Conservation (phyloP, 2,888 invertebrate genomes). For the Spatulosminthurus flaviceps region DNA sequence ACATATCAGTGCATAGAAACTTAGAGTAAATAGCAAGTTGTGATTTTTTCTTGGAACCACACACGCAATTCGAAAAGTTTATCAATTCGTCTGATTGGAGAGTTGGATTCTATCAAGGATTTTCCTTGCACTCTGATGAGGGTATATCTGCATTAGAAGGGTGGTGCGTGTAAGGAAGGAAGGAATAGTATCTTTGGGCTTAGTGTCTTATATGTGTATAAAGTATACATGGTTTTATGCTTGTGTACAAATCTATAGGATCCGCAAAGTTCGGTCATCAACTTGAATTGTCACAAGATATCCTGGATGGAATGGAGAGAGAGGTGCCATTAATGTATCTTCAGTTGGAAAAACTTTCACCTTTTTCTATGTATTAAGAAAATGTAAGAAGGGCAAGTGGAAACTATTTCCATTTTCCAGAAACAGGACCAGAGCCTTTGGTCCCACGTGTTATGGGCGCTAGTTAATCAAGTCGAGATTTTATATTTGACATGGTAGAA, state of each 20-base stretch:
- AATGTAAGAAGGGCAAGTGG: background rate
- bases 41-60: background rate
- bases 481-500: no score
- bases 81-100: background rate
- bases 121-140: background rate
- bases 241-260: background rate
- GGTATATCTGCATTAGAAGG: background rate
- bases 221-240: background rate
- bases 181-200: no score
- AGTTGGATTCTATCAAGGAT: background rate
- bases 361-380: background rate
- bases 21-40: background rate
- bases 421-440: background rate
- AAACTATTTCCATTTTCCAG: background rate
- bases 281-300: conserved; percentile 18
- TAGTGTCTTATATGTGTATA: no score
- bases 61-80: background rate
- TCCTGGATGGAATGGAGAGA: conserved; percentile 1
- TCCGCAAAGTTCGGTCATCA: conserved; percentile 5
- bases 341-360: background rate
- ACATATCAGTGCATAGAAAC: no score
- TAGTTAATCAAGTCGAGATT: no score
- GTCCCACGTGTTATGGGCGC: background rate
- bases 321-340: background rate
- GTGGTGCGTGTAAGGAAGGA: background rate